Base-by-base conservation (phyloP, 1,140 invertebrate species). In the Lordiphosa stackelbergi region DNA sequence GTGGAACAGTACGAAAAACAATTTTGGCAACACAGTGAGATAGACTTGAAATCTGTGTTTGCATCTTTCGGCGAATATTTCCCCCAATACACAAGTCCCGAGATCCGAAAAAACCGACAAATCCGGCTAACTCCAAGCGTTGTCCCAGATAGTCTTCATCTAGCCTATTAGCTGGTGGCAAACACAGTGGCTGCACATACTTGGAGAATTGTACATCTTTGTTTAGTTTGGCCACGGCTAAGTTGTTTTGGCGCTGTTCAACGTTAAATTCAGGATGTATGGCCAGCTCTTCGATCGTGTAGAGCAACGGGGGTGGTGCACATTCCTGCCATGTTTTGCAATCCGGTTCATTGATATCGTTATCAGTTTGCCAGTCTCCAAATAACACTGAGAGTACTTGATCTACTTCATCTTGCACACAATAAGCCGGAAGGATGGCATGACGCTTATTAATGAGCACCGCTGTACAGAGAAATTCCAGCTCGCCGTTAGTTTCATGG, bases 391-490 rank as follows among this genome's bases (percentile, higher is more conserved):
- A 28, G 2, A 16, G 16, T 16, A 16, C 16, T 1, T 16, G 1
- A 1, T 7, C 0, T 16, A 16, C 16, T 1, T 16, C 16, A 1
- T 7, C 0, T 7, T 6, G 19, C 0, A 55, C 13, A 37, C 63
- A 66, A 13, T 64, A 52, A 7, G 63, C 63, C 2, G 63, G 52
- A 1, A 56, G 16, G n/a, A 66, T 47, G 2, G 42, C 59, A 42
- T 43, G 46, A 3, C 42, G 51, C 8, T 36, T 34, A 11, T 47
- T 40, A n/a, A 66, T 46, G 4, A 66, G 45, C 2, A 56, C 36
- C 5, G 59, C 12, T 11, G 56, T n/a, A 8, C 63, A 66, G 1
- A 0, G 0, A 9, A 41, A 43, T 16, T 1, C 2, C 16, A 2
- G 16, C 2, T 16, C 2, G 16, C 2, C 16, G 1, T 16, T 2